A percentile compares a stretch with the other conserved stretches of the same genome.
phyloP scores from a whole-genome alignment of 2,888 invertebrate genomes.

The Neocrepidodera transversa region DNA sequence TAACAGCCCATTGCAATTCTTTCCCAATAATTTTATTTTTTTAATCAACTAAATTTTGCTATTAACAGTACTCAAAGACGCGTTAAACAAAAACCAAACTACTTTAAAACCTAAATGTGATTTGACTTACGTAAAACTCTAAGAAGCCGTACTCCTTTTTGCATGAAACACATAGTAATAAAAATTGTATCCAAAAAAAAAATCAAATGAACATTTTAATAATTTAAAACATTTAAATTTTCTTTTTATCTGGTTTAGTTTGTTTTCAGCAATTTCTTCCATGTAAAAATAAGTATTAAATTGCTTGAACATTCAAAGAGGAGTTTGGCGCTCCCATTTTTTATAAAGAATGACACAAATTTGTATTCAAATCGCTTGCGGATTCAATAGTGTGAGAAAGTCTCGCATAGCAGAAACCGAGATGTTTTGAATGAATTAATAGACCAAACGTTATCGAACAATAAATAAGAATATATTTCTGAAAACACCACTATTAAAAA shows the following conservation, averaged over 20 bases:
- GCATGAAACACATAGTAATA: constrained; percentile 1
- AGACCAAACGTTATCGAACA: not conserved
- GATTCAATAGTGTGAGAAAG: constrained; percentile 18
- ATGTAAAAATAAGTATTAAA: too few species aligned
- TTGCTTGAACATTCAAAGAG: not conserved
- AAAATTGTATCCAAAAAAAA: too few species aligned
- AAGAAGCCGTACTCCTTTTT: constrained; percentile 9
- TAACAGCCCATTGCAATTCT: not conserved
- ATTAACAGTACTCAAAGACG: too few species aligned
- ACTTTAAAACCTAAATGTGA: too few species aligned
- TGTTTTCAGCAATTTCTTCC: not conserved
- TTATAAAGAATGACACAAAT: not conserved
- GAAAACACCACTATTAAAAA: too few species aligned
- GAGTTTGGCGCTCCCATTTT: constrained; percentile 8
- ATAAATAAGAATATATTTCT: too few species aligned
- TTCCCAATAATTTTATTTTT: too few species aligned
- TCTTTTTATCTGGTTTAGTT: too few species aligned
- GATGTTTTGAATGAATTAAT: constrained; percentile 1
- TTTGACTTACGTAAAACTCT: constrained; percentile 13
- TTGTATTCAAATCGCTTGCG: constrained; percentile 18
- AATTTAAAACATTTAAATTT: too few species aligned
- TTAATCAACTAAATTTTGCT: too few species aligned
- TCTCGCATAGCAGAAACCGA: constrained; percentile 2
- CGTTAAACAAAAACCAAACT: too few species aligned
- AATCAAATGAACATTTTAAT: too few species aligned